Percentiles rank a stretch among this genome's conserved stretches.
Evolutionary conservation across 2,113 vertebrate species (phyloP).

Genomic region (Cepphus grylle): DNA sequence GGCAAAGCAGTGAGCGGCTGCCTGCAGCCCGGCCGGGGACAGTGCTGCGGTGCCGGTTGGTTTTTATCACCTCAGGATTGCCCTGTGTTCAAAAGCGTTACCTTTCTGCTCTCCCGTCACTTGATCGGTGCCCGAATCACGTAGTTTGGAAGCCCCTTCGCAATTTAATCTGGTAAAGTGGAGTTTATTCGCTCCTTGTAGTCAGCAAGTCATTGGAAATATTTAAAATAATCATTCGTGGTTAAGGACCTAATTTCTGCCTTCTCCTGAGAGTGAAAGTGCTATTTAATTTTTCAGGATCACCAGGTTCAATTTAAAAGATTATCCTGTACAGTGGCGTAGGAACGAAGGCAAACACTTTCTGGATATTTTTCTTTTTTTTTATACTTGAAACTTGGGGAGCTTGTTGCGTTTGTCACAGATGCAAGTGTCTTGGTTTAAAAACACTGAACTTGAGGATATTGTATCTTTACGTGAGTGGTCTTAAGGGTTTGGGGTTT

Average conservation of each 20-base stretch:
- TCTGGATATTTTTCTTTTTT: not conserved
- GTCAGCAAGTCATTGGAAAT: not conserved
- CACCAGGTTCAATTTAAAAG: not conserved
- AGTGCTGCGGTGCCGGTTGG: not conserved
- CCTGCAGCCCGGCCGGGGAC: not conserved
- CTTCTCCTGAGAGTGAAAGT: not conserved
- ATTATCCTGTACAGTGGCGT: not conserved
- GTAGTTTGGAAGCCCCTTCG: not conserved
- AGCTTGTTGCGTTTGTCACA: not conserved
- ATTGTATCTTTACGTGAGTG: not conserved
- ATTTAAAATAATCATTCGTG: rapidly evolving
- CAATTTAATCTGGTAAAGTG: not conserved
- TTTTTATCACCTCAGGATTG: conserved; percentile 10
- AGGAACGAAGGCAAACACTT: not conserved
- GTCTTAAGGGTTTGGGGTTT: not conserved
- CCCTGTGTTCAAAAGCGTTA: not conserved
- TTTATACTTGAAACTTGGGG: not conserved
- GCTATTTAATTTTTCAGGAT: not conserved
- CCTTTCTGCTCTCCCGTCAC: not conserved
- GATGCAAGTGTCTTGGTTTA: not conserved
- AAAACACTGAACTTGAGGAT: not conserved
- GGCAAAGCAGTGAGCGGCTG: conserved; percentile 81
- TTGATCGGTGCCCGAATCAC: not conserved
- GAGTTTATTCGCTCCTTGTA: not conserved
- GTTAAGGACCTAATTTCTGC: not conserved